A percentile compares a stretch with the other conserved stretches of the same genome.
Evolutionary conservation across 2,888 invertebrate genomes (phyloP).

Genomic region (Calephelis perditalis): DNA sequence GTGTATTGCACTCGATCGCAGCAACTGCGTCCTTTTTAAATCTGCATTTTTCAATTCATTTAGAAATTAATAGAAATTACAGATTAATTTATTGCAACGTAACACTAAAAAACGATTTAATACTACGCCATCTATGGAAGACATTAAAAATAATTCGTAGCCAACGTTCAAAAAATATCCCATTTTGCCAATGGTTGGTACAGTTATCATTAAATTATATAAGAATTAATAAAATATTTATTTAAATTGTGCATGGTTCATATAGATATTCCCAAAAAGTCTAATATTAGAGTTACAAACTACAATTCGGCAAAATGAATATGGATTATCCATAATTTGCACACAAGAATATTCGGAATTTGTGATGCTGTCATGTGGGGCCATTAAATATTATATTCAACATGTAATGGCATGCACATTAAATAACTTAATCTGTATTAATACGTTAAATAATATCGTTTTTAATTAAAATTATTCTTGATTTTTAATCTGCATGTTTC

Average conservation of each 20-base stretch:
- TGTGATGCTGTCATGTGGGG: conserved; percentile 4
- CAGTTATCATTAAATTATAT: conserved; percentile 12
- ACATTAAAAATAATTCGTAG: conserved; percentile 74
- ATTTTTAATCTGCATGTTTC: not conserved
- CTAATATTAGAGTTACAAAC: conserved; percentile 12
- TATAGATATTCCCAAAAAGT: conserved; percentile 13
- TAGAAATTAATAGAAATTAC: conserved; percentile 21
- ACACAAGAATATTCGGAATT: conserved; percentile 9
- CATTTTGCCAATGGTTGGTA: conserved; percentile 15
- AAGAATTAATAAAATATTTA: conserved; percentile 3
- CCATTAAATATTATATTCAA: conserved; percentile 16
- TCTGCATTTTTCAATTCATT: conserved; percentile 33
- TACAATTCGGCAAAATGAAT: conserved; percentile 10
- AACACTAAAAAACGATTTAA: conserved; percentile 32
- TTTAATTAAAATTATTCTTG: conserved; percentile 8
- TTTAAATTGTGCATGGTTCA: conserved; percentile 11
- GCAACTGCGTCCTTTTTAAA: conserved; percentile 41
- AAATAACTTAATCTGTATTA: conserved; percentile 8
- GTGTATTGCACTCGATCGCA: conserved; percentile 71
- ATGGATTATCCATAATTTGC: conserved; percentile 4
- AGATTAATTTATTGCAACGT: conserved; percentile 18
- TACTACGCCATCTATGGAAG: conserved; percentile 61
- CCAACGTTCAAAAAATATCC: conserved; percentile 55
- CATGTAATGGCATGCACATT: conserved; percentile 23
- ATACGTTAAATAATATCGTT: conserved; percentile 4